Evolutionary conservation across 2,888 invertebrate species (phyloP).

Genomic region (Aleiodes testaceus): DNA sequence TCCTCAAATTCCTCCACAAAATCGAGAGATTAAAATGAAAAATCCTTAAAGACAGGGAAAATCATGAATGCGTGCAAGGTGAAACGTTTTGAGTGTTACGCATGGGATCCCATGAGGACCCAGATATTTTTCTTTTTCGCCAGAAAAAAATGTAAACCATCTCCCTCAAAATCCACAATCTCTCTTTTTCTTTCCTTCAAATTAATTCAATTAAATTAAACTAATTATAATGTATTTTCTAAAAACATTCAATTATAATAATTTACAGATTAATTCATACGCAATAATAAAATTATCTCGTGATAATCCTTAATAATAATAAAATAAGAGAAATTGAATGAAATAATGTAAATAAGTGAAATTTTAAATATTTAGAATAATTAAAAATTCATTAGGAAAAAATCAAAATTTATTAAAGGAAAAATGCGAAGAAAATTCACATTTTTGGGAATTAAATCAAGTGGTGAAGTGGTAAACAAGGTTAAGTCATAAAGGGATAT

Average conservation of each 20-base stretch:
- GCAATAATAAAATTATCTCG: neutral
- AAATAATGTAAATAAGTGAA: too few species aligned
- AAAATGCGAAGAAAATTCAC: neutral
- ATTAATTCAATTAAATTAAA: neutral
- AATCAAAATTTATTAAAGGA: constrained; percentile 33
- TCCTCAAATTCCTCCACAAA: neutral
- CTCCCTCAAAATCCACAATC: constrained; percentile 6
- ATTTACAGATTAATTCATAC: neutral
- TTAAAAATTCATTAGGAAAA: constrained; percentile 35
- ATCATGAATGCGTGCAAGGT: constrained; percentile 41
- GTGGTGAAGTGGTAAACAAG: too few species aligned
- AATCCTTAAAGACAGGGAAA: constrained; percentile 28
- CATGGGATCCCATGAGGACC: constrained; percentile 27
- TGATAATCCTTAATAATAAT: neutral
- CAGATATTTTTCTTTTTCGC: constrained; percentile 22
- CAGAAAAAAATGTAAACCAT: neutral
- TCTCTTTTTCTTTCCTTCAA: constrained; percentile 5
- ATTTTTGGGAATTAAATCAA: too few species aligned
- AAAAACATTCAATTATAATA: constrained; percentile 6
- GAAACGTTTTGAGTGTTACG: constrained; percentile 39
- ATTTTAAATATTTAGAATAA: constrained; percentile 10
- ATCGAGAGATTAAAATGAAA: neutral
- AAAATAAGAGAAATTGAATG: neutral
- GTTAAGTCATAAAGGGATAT: too few species aligned
- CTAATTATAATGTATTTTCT: constrained; percentile 13